Percentiles rank a stretch among this genome's conserved stretches.
phyloP scores from a whole-genome alignment of 1,140 invertebrate genomes.

The Neodiprion lecontei region DNA sequence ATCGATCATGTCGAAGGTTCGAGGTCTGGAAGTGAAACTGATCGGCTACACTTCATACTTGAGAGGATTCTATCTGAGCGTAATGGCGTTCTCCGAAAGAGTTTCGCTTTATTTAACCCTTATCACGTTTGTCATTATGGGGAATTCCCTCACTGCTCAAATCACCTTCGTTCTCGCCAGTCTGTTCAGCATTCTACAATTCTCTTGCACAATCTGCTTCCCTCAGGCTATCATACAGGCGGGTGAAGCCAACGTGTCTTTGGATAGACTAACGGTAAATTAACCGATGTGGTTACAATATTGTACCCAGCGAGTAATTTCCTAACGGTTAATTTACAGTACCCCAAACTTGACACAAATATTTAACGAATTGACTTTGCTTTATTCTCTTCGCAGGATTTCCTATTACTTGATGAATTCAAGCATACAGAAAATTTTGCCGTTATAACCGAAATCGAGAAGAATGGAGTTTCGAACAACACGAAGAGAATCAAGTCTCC shows the following conservation, averaged over 20 bases:
- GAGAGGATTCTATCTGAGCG: slow-evolving; percentile 73
- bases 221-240: slow-evolving; percentile 73
- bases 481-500: neutral
- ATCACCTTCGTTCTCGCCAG: slow-evolving; percentile 68
- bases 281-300: neutral
- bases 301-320: slow-evolving; percentile 9
- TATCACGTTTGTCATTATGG: slow-evolving; percentile 71
- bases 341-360: neutral
- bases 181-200: slow-evolving; percentile 71
- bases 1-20: slow-evolving; percentile 61
- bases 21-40: slow-evolving; percentile 71
- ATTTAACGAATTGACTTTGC: neutral
- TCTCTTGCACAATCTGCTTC: slow-evolving; percentile 73
- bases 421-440: neutral
- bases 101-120: slow-evolving; percentile 77
- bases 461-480: neutral
- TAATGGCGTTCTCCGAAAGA: slow-evolving; percentile 76
- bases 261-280: slow-evolving; percentile 63
- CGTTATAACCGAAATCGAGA: neutral
- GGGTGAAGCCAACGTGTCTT: slow-evolving; percentile 72
- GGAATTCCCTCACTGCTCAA: slow-evolving; percentile 72
- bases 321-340: slow-evolving; percentile 1
- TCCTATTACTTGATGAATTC: slow-evolving; percentile 70
- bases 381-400: slow-evolving; percentile 60
- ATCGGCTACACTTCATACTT: slow-evolving; percentile 75